phyloP scores from a whole-genome alignment of 2,113 vertebrate genomes.

The Gymnarchus niloticus region DNA sequence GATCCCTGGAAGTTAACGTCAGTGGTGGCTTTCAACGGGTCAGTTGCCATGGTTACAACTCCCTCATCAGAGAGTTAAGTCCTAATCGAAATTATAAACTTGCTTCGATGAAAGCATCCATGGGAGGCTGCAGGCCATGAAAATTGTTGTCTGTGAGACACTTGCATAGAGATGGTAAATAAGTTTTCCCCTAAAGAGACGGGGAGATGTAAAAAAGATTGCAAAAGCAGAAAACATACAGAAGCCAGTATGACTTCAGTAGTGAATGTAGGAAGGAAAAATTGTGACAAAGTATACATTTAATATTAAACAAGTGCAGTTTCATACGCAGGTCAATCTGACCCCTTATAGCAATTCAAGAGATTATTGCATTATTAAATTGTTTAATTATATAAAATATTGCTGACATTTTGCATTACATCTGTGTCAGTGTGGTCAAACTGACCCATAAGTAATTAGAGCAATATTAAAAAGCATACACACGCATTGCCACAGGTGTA shows the following conservation, averaged over 20 bases:
- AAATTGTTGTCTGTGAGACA: not conserved
- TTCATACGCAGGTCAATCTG: not conserved
- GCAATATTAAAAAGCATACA: not conserved
- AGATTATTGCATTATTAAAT: no score
- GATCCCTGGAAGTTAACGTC: not conserved
- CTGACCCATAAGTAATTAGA: not conserved
- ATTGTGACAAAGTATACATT: not conserved
- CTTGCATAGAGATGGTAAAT: not conserved
- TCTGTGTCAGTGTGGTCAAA: not conserved
- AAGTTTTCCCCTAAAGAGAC: not conserved
- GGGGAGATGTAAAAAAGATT: not conserved
- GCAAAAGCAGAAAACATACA: not conserved
- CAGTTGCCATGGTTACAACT: not conserved
- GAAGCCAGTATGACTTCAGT: not conserved
- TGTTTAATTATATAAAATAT: no score
- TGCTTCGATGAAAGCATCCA: no score
- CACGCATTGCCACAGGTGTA: not conserved
- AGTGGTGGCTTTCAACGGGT: not conserved
- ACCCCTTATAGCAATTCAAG: no score
- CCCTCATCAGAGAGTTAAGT: not conserved
- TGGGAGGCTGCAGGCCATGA: no score
- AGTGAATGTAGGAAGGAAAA: not conserved
- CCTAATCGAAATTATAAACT: no score
- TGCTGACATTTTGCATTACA: not conserved
- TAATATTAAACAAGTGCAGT: not conserved